A percentile compares a stretch with the other conserved stretches of the same genome.
phyloP scores from a whole-genome alignment of 1,140 invertebrate genomes.

The Halesus radiatus region DNA sequence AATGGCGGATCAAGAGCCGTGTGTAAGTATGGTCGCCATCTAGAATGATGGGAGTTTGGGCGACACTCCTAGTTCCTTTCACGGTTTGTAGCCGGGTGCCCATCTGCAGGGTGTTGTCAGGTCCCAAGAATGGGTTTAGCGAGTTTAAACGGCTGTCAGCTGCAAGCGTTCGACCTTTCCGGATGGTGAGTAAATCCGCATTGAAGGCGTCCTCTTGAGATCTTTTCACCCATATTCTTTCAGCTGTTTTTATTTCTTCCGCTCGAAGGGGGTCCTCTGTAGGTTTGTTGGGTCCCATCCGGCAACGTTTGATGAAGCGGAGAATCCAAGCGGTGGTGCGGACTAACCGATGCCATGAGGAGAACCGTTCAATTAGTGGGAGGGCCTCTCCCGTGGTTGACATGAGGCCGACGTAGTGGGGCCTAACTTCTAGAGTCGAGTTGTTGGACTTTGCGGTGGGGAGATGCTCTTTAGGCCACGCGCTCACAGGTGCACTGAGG shows the following conservation, averaged over 20 bases:
- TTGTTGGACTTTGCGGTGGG: neutral
- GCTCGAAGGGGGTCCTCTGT: no score
- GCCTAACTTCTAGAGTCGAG: neutral
- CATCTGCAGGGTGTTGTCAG: no score
- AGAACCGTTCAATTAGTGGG: neutral
- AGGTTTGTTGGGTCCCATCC: neutral
- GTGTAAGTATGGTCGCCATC: neutral
- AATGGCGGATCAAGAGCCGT: neutral
- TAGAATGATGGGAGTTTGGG: neutral
- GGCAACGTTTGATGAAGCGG: neutral
- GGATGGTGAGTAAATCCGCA: no score
- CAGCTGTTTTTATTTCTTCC: no score
- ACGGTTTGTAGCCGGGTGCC: no score
- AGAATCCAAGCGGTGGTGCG: neutral
- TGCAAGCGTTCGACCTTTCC: no score
- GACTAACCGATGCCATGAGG: neutral
- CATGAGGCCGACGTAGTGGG: neutral
- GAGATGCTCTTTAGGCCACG: neutral
- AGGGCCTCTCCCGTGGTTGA: neutral
- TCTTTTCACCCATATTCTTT: no score
- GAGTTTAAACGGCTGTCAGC: no score
- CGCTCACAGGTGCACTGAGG: neutral
- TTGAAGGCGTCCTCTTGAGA: no score
- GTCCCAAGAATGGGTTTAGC: no score
- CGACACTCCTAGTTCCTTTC: no score